Conservation (phyloP, 2,888 invertebrate genomes). For the Lamellibrachia columna region DNA sequence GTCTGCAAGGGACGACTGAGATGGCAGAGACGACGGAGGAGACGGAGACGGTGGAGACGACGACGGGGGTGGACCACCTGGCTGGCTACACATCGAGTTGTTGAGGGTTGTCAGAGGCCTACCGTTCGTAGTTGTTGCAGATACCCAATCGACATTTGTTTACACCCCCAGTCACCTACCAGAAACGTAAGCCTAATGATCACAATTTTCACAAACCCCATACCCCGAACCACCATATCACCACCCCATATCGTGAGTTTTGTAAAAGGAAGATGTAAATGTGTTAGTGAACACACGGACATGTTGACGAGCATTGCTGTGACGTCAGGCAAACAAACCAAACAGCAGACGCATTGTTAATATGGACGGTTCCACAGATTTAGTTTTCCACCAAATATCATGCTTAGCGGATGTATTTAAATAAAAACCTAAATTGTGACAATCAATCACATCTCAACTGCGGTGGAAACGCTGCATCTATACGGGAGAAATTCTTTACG, state of each 20-base stretch:
- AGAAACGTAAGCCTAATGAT: neutral
- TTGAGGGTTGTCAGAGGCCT: neutral
- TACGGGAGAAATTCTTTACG: neutral
- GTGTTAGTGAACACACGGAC: neutral
- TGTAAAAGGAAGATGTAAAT: neutral
- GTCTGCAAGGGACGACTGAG: neutral
- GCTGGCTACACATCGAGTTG: neutral
- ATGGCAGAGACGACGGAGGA: neutral
- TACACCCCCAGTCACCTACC: neutral
- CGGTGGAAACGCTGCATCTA: neutral
- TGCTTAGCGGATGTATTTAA: slow-evolving; percentile 2
- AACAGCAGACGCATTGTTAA: neutral
- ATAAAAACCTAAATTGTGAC: slow-evolving; percentile 3
- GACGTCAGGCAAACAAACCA: neutral
- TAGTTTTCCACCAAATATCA: neutral
- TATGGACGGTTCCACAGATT: neutral
- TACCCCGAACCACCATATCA: neutral
- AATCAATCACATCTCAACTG: neutral
- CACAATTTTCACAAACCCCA: too few relatives aligned
- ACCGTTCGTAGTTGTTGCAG: neutral
- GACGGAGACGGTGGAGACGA: neutral
- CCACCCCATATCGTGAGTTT: neutral
- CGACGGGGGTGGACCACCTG: neutral
- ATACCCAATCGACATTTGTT: neutral
- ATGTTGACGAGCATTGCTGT: neutral